Evolutionary conservation across 2,113 vertebrate genomes (phyloP), one percentile per base, ranked within the genome.

Genomic region (Eleginops maclovinus): DNA sequence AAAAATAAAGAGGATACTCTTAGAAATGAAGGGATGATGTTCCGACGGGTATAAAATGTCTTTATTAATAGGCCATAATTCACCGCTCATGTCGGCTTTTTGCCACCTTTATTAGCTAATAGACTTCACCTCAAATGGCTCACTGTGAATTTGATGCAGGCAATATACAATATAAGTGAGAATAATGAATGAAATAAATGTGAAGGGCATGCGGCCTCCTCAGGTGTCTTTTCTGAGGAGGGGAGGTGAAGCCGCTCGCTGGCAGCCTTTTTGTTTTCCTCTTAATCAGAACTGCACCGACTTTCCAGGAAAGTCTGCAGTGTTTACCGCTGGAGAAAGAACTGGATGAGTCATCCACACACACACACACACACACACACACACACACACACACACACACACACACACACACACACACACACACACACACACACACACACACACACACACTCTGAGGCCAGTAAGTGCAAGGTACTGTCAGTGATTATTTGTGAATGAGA

Each of bases 401-500:
- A 72, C 14, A 61, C 54, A 78, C 62, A 44, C 43, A 12, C 9
- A 12, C 9, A 44, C 43, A 44, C 43, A 44, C 43, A 44, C 43
- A 44, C 43, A 44, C 43, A 60, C 75, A 69, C 65, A 68, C 47
- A 54, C 54, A 21, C 28, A 31, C 28, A 31, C 28, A 31, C 28
- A 31, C 28, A 31, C 28, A 31, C 28, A 31, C 31, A 5, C 31
- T 36, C 31, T 36, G 31, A 36, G 36, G 67, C 55, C 2, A 72
- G 51, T 51, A 79, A 68, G 60, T 70, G 46, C 44, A 50, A 72
- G 66, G 56, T 76, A 49, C 61, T 40, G 51, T 22, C 41, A 28
- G 63, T 68, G 41, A 59, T 82, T 77, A 77, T 90, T 88, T 87
- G 72, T 88, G 76, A 91, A 85, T 82, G 72, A 81, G 63, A 24